Evolutionary conservation across 2,888 invertebrate species (phyloP), one percentile per base, ranked within the genome.

Genomic region (Watsonalla binaria): DNA sequence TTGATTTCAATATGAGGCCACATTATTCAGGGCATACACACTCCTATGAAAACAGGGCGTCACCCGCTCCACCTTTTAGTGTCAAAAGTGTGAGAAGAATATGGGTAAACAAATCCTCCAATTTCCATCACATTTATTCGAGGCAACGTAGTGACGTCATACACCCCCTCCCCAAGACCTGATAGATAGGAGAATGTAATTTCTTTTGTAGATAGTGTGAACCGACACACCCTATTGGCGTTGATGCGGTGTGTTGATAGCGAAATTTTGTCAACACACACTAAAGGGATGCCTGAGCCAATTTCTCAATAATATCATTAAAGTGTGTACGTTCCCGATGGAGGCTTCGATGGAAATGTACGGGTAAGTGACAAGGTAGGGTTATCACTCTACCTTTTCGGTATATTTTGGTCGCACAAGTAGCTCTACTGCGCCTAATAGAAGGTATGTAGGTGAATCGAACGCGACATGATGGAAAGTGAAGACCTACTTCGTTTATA

Each of bases 41-140:
- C 61, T 57, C 66, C 49, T 49, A 72, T 65, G 73, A 63, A 77
- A 81, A 73, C 65, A 59, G 55, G 62, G 64, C 65, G 68, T 62
- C 58, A 56, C 68, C 58, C 76, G 82, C 80, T 77, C 72, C 72
- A 84, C 90, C 90, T 91, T 91, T 91, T 91, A 91, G 87, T 89
- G 91, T 91, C 89, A 89, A 85, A 89, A 87, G 84, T 87, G 85
- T 85, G 82, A 90, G 88, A 87, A 80, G 86, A 88, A 91, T 89
- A 90, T 90, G 87, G 84, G 91, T 91, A 91, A 91, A 91, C 91
- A 91, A 91, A 91, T 91, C 91, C 90, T 89, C 86, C 89, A 86
- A 90, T 91, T 91, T 91, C 91, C 91, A 91, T 91, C 86, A 84
- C 90, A 88, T 91, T 90, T 91, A 88, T 89, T 90, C 87, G 78